A percentile compares a stretch with the other conserved stretches of the same genome.
These are phyloP conservation scores for Coracias cyanogaster DNA, from an alignment of 2,797 vertebrate genomes.

Conservation along the genomic window DNA sequence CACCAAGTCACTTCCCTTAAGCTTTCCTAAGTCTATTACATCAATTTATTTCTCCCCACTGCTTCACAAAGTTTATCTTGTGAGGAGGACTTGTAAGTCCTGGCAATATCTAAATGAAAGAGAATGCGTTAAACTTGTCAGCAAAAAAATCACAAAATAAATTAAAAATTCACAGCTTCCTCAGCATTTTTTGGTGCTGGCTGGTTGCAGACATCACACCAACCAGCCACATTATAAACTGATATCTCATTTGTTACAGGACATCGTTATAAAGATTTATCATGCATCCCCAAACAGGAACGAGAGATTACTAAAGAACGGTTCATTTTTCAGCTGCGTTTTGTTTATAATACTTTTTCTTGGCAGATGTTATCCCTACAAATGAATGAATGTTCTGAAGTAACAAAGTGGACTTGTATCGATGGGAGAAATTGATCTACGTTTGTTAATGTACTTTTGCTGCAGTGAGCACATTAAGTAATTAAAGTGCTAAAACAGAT, in stretches of 20 bases:
- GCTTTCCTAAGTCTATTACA: not conserved
- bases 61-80: not conserved
- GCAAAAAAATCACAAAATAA: not conserved
- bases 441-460: conserved; percentile 53
- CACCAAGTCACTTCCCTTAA: not conserved
- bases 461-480: conserved; percentile 52
- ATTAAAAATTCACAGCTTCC: not conserved
- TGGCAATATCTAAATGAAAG: not conserved
- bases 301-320: conserved; percentile 15
- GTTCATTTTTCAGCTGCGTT: conserved; percentile 50
- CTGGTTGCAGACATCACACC: not conserved
- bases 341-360: conserved; percentile 54
- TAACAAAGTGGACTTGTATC: conserved; percentile 17
- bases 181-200: not conserved
- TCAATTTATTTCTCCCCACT: not conserved
- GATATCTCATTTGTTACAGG: not conserved
- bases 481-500: conserved; percentile 57
- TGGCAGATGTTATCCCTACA: conserved; percentile 46
- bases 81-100: not conserved
- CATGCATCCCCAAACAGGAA: not conserved
- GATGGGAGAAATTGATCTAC: conserved; percentile 56
- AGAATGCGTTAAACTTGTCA: not conserved
- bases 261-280: conserved; percentile 11
- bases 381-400: conserved; percentile 51
- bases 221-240: not conserved